phyloP scores from a whole-genome alignment of 2,888 invertebrate species.

The Campaea margaritaria region DNA sequence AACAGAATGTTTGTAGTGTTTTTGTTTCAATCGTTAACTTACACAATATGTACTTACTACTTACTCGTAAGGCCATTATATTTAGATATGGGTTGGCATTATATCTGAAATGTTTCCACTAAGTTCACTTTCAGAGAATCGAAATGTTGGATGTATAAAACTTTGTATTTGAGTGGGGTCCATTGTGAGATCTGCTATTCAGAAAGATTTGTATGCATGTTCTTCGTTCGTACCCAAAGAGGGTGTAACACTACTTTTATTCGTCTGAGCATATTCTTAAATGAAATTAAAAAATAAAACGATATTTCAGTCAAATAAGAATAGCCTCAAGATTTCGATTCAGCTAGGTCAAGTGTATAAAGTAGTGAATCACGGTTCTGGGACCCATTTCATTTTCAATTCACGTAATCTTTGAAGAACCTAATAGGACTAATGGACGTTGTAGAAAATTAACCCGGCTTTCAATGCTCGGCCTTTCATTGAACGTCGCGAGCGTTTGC shows the following conservation, averaged over 20 bases:
- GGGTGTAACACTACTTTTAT: too few relatives aligned
- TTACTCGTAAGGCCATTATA: not conserved
- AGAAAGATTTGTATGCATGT: slow-evolving; percentile 32
- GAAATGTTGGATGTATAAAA: slow-evolving; percentile 23
- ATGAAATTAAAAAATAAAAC: not conserved
- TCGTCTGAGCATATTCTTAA: too few relatives aligned
- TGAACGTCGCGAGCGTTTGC: slow-evolving; percentile 25
- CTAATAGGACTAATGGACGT: slow-evolving; percentile 23
- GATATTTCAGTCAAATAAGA: not conserved
- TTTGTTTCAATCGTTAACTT: too few relatives aligned
- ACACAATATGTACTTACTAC: not conserved
- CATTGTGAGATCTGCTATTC: slow-evolving; percentile 31
- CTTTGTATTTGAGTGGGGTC: slow-evolving; percentile 32
- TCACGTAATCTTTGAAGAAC: slow-evolving; percentile 5
- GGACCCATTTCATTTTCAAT: slow-evolving; percentile 20
- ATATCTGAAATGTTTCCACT: not conserved
- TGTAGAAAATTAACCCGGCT: slow-evolving; percentile 30
- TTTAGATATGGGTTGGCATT: not conserved
- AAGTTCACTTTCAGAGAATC: slow-evolving; percentile 1
- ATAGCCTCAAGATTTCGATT: not conserved
- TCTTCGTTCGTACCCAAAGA: too few relatives aligned
- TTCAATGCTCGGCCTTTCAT: slow-evolving; percentile 20
- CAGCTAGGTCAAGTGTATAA: not conserved
- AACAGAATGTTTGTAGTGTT: too few relatives aligned
- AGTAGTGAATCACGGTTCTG: slow-evolving; percentile 7